Base-by-base conservation (phyloP, 2,888 invertebrate genomes). In the Aleiodes leptofemur region DNA sequence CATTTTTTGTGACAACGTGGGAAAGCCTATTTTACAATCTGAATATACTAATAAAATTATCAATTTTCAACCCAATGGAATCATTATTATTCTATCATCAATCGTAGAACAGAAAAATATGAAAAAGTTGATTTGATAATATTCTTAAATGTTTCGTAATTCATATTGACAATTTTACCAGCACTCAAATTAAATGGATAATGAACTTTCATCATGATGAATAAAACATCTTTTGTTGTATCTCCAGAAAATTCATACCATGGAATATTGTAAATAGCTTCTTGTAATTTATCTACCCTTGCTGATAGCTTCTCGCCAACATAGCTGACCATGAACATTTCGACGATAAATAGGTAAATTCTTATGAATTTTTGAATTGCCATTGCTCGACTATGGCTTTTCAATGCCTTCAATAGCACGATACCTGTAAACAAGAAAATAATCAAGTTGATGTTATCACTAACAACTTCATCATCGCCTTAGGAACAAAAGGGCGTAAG, bases 101-200 rank as follows among this genome's bases (percentile, higher is more conserved):
- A 70, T 71, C 72, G 69, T n/a, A 77, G 56, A 43, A 77, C 31
- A 8, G 77, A 77, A n/a, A 77, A 75, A 59, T 70, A 77, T n/a
- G 77, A 75, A 5, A 34, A 61, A 13, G 73, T 75, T 1, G 70
- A 38, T 69, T 77, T 77, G 3, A 75, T 13, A 14, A 75, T 75
- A 43, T 75, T 75, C 51, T 77, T 75, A 23, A 57, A 77, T 34
- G 59, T 77, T 4, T 50, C 16, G 8, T 73, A n/a, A 59, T 77
- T 77, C 77, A 77, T 77, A 11, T 23, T 53, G 11, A 70, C 69
- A 31, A 77, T 55, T 75, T 73, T 77, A 4, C 77, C 77, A n/a
- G 77, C 77, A 1, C 75, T 77, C 6, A 77, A 68, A 70, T 59
- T 16, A 38, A 77, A 75, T 4, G 34, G 38, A 64, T 61, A 68